Percentiles rank a stretch among this genome's conserved stretches.
These are phyloP conservation scores for Xenus cinereus DNA, from an alignment of 2,113 vertebrate species.

Conservation along the genomic window DNA sequence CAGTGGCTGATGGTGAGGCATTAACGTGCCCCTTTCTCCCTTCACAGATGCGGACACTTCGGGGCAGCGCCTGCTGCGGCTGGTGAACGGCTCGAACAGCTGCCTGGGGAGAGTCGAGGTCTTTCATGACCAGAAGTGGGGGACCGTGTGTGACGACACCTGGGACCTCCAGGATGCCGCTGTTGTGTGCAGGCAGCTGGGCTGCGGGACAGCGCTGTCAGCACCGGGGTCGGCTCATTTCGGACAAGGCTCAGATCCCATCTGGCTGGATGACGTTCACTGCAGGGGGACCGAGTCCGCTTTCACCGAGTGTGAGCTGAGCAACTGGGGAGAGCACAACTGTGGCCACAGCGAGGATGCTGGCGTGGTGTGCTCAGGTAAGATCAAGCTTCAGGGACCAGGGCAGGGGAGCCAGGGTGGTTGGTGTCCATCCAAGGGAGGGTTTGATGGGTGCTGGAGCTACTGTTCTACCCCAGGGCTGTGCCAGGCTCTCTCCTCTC, in stretches of 20 bases:
- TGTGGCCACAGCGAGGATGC: background rate
- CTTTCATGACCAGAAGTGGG: background rate
- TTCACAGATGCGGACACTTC: rapidly evolving
- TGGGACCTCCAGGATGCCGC: background rate
- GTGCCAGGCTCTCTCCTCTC: background rate
- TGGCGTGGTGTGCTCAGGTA: background rate
- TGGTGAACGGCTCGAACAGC: background rate
- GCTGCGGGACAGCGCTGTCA: background rate
- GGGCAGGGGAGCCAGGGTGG: background rate
- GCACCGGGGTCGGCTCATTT: background rate
- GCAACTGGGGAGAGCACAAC: background rate
- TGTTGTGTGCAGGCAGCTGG: slow-evolving; percentile 59
- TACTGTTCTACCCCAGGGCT: background rate
- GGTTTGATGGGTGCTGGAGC: background rate
- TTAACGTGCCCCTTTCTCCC: background rate
- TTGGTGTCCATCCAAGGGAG: background rate
- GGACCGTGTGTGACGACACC: background rate
- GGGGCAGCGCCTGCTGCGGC: background rate
- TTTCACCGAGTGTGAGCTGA: background rate
- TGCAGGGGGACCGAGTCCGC: background rate
- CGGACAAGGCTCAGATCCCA: background rate
- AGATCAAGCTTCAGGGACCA: background rate
- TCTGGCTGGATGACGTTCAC: background rate
- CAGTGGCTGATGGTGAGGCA: rapidly evolving
- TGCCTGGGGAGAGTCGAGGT: background rate